A percentile compares a stretch with the other conserved stretches of the same genome.
Conservation (phyloP, 1,140 invertebrate genomes). For the Elymnias hypermnestra region DNA sequence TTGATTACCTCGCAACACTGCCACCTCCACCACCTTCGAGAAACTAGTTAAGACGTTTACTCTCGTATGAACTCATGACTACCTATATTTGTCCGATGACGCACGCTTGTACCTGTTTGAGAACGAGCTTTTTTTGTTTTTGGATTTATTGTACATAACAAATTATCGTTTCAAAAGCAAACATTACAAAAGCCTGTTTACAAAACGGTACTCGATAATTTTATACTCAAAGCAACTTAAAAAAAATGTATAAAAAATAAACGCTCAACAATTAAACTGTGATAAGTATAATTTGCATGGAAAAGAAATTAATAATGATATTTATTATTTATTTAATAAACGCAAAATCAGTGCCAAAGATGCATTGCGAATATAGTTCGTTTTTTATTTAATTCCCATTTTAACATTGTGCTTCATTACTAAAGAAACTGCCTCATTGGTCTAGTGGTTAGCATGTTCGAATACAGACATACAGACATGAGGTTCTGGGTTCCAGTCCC, state of each 20-base stretch:
- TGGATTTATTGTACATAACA: conserved; percentile 27
- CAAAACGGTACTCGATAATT: conserved; percentile 33
- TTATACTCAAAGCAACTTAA: conserved; percentile 48
- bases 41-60: conserved; percentile 22
- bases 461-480: too few species aligned
- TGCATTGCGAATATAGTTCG: conserved; percentile 53
- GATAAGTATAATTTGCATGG: conserved; percentile 52
- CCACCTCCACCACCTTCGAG: conserved; percentile 54
- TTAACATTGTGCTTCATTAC: too few species aligned
- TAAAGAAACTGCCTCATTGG: too few species aligned
- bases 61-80: conserved; percentile 9
- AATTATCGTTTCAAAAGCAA: conserved; percentile 16
- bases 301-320: conserved; percentile 39
- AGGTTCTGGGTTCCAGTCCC: too few species aligned
- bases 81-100: conserved; percentile 12
- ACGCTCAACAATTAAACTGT: conserved; percentile 62
- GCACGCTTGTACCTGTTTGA: conserved; percentile 28
- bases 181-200: conserved; percentile 25
- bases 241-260: conserved; percentile 64
- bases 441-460: too few species aligned
- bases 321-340: conserved; percentile 63
- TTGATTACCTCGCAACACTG: conserved; percentile 79
- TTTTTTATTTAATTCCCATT: conserved; percentile 14
- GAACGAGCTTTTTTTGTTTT: conserved; percentile 23
- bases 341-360: conserved; percentile 69